Evolutionary conservation across 2,888 invertebrate genomes (phyloP), one percentile per base, ranked within the genome.

Genomic region (Galerucella calmariensis): DNA sequence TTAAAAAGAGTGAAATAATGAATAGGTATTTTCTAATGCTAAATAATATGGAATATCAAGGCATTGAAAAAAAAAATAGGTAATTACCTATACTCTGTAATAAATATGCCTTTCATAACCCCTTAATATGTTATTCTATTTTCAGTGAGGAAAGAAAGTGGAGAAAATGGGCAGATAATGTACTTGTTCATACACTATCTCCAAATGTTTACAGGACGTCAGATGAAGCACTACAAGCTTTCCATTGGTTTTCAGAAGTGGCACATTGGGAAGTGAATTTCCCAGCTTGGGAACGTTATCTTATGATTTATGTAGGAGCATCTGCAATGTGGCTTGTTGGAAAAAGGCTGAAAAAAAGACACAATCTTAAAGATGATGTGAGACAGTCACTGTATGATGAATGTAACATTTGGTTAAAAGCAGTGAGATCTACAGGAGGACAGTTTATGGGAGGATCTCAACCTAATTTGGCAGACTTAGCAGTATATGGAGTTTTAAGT

Each of bases 161-260:
- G 99, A 91, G 99, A 66, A 92, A 93, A 84, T 99, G 99, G 99
- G 95, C 94, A 0, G 99, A 99, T 86, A 91, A 92, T 67, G 92
- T 94, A 58, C 90, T 98, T 1, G 97, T 99, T 0, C 99, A 98
- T 85, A 92, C 94, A 0, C 89, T 99, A 51, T 98, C 99, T 0
- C 99, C 99, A 0, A 99, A 99, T 87, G 97, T 98, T 46, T 99
- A 99, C 85, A 92, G 98, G 74, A 95, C 95, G 0, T 87, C 91
- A 0, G 88, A 89, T 0, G 99, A 99, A 88, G 92, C 99, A 0
- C 87, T 97, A 27, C 94, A 97, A 85, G 95, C 99, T 0, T 99
- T 99, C 87, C 92, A 93, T 79, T 97, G 97, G 94, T 99, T 99
- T 88, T 95, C 97, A 5, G 90, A 95, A 81, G 94, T 94, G 11